Conservation (phyloP, 2,113 vertebrate genomes). For the Tylochromis polylepis region DNA sequence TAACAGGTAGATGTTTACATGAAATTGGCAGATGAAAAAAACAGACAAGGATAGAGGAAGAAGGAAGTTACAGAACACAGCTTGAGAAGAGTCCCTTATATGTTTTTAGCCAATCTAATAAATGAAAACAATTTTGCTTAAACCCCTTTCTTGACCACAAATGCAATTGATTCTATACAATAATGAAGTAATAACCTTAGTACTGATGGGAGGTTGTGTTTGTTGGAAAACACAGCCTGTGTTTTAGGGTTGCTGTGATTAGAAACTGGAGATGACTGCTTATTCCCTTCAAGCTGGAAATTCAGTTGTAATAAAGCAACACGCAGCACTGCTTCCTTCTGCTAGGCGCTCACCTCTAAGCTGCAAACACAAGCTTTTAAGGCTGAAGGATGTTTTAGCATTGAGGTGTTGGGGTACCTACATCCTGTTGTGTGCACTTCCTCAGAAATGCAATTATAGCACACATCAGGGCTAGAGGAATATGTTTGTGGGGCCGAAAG, state of each 20-base stretch:
- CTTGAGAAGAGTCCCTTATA: not conserved
- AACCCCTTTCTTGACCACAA: not conserved
- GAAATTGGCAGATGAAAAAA: not conserved
- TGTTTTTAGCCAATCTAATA: not conserved
- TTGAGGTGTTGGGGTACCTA: not conserved
- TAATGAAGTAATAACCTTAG: not conserved
- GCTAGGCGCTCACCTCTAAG: not conserved
- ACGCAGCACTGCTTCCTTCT: not conserved
- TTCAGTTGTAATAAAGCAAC: conserved; percentile 10
- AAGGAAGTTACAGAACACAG: conserved; percentile 14
- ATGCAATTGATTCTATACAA: not conserved
- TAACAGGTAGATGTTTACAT: conserved; percentile 43
- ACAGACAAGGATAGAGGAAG: conserved; percentile 28
- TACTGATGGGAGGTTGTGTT: not conserved
- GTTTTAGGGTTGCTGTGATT: not conserved
- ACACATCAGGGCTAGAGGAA: conserved; percentile 6
- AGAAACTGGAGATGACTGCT: conserved; percentile 1
- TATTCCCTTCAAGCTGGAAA: conserved; percentile 5
- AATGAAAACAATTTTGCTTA: not conserved
- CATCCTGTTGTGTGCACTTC: conserved; percentile 17
- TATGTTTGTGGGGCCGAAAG: not conserved
- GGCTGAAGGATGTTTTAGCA: conserved; percentile 12
- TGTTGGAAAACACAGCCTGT: not conserved
- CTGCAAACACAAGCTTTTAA: conserved; percentile 8
- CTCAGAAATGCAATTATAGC: conserved; percentile 38